Evolutionary conservation across 2,113 vertebrate species (phyloP).

Genomic region (Cinclus mexicanus): DNA sequence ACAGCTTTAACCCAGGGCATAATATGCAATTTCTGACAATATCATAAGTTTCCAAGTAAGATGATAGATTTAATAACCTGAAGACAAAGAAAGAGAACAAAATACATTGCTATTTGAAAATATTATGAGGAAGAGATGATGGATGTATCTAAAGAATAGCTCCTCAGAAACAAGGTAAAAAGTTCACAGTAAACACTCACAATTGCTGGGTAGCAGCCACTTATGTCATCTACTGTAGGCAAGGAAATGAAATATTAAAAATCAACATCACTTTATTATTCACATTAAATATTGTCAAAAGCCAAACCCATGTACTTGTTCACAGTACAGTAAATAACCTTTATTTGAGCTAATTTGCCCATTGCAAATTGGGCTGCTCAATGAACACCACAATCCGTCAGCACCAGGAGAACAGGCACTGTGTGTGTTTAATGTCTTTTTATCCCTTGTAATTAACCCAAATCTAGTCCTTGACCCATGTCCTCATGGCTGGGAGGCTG

Average conservation of each 20-base stretch:
- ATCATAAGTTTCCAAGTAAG: not conserved
- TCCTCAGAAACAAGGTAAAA: slow-evolving; percentile 24
- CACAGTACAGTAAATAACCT: not conserved
- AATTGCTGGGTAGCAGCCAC: not conserved
- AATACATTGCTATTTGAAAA: not conserved
- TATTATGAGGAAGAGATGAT: not conserved
- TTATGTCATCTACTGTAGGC: not conserved
- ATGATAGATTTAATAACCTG: not conserved
- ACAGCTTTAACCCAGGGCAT: not conserved
- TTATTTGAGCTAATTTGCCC: not conserved
- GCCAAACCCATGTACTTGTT: not conserved
- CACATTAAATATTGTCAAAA: not conserved
- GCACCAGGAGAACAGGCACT: not conserved
- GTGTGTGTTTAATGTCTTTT: fast-evolving
- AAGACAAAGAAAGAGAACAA: not conserved
- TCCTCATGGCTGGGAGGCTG: not conserved
- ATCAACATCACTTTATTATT: not conserved
- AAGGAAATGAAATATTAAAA: not conserved
- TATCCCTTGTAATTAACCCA: not conserved
- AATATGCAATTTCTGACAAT: not conserved
- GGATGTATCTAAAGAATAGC: not conserved
- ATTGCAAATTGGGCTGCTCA: not conserved
- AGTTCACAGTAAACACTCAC: not conserved
- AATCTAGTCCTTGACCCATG: not conserved
- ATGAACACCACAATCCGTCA: not conserved